A percentile compares a stretch with the other conserved stretches of the same genome.
Conservation (phyloP, 2,113 vertebrate species). For the Chamaetylas fuelleborni region DNA sequence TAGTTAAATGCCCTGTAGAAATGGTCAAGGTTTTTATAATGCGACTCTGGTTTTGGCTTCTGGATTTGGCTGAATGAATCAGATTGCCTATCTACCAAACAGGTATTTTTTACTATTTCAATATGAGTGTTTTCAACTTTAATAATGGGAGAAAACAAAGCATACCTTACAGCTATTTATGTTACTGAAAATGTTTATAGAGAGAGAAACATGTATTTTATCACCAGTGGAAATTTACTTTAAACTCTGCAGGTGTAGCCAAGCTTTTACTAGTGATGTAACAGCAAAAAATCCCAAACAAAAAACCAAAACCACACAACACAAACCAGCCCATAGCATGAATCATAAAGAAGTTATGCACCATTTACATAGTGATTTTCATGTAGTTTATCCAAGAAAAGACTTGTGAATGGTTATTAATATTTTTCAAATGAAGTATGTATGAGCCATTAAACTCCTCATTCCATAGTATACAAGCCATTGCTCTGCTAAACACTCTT, state of each 20-base stretch:
- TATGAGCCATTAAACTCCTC: slow-evolving; percentile 76
- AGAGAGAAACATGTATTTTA: slow-evolving; percentile 65
- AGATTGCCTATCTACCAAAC: slow-evolving; percentile 35
- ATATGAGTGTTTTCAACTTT: slow-evolving; percentile 60
- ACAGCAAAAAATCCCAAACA: slow-evolving; percentile 12
- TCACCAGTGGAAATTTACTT: slow-evolving; percentile 67
- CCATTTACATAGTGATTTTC: slow-evolving; percentile 73
- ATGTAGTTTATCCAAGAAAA: slow-evolving; percentile 72
- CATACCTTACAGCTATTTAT: slow-evolving; percentile 52
- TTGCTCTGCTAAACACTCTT: slow-evolving; percentile 59
- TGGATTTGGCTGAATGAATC: slow-evolving; percentile 63
- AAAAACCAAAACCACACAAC: background rate
- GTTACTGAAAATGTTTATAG: slow-evolving; percentile 59
- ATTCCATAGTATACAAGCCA: slow-evolving; percentile 60
- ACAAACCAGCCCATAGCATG: background rate
- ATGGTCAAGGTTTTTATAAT: background rate
- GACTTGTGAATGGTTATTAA: slow-evolving; percentile 73
- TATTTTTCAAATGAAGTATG: slow-evolving; percentile 76
- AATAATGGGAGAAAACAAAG: slow-evolving; percentile 64
- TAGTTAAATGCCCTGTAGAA: background rate
- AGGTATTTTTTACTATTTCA: slow-evolving; percentile 42
- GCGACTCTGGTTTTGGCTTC: slow-evolving; percentile 8
- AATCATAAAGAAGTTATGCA: slow-evolving; percentile 73
- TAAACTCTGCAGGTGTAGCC: slow-evolving; percentile 57
- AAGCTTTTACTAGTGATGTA: slow-evolving; percentile 54